A percentile compares a stretch with the other conserved stretches of the same genome.
Evolutionary conservation across 2,113 vertebrate species (phyloP).

Genomic region (Melanocharis versteri): DNA sequence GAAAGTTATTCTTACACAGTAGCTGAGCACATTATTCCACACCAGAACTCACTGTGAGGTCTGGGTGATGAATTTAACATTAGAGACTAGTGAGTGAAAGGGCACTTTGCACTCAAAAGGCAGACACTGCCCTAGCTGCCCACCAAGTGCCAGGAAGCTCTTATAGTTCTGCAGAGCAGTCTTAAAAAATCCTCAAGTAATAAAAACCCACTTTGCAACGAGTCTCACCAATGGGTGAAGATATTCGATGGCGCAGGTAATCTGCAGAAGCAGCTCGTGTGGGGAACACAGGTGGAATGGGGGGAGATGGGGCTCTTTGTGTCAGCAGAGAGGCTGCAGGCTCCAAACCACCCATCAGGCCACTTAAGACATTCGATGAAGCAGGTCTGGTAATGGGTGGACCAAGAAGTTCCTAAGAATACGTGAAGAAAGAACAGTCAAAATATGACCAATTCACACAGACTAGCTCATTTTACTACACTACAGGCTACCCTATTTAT

Average conservation of each 20-base stretch:
- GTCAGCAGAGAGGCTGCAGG: conserved; percentile 74
- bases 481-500: background rate
- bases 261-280: conserved; percentile 86
- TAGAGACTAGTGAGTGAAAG: background rate
- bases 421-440: background rate
- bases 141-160: background rate
- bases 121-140: background rate
- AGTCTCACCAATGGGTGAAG: conserved; percentile 76
- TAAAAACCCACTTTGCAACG: rapidly evolving
- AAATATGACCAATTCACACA: background rate
- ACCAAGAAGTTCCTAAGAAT: conserved; percentile 85
- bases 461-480: background rate
- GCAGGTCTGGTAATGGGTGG: conserved; percentile 76
- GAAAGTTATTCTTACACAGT: background rate
- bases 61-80: background rate
- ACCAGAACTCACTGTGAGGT: background rate
- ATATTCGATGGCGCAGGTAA: conserved; percentile 84
- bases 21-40: background rate
- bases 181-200: background rate
- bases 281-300: conserved; percentile 79
- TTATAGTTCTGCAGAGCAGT: background rate
- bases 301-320: conserved; percentile 86
- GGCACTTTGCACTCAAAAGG: background rate
- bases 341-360: conserved; percentile 83
- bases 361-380: conserved; percentile 82